These are phyloP conservation scores for Oreortyx pictus DNA, from an alignment of 2,797 vertebrate genomes.

Conservation along the genomic window DNA sequence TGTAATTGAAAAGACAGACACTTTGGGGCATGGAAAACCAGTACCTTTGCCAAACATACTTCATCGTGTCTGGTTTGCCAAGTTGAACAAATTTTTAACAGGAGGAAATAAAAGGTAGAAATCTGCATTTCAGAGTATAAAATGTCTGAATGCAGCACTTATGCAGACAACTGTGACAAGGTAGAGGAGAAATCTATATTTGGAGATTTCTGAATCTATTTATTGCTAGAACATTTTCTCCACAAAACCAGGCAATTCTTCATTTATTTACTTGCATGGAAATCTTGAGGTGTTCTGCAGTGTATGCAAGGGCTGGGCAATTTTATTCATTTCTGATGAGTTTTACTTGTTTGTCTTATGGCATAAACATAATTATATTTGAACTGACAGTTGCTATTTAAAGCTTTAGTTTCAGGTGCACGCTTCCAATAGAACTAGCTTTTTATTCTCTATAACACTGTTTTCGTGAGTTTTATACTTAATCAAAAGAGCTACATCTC, in stretches of 20 bases:
- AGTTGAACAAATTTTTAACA: neutral
- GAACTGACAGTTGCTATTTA: neutral
- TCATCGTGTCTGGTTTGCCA: neutral
- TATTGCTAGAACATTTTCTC: neutral
- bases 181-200: neutral
- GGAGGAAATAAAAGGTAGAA: neutral
- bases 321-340: neutral
- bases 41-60: neutral
- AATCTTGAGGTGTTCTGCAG: neutral
- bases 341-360: neutral
- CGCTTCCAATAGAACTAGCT: neutral
- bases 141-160: neutral
- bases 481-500: neutral
- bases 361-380: neutral
- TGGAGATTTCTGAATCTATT: neutral
- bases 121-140: neutral
- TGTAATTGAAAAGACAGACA: neutral
- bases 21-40: neutral
- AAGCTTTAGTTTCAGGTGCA: neutral
- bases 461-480: neutral
- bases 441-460: neutral
- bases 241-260: neutral
- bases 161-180: neutral
- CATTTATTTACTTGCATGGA: neutral
- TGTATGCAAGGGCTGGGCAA: neutral